phyloP scores from a whole-genome alignment of 2,797 vertebrate species.

The Mus spretus region DNA sequence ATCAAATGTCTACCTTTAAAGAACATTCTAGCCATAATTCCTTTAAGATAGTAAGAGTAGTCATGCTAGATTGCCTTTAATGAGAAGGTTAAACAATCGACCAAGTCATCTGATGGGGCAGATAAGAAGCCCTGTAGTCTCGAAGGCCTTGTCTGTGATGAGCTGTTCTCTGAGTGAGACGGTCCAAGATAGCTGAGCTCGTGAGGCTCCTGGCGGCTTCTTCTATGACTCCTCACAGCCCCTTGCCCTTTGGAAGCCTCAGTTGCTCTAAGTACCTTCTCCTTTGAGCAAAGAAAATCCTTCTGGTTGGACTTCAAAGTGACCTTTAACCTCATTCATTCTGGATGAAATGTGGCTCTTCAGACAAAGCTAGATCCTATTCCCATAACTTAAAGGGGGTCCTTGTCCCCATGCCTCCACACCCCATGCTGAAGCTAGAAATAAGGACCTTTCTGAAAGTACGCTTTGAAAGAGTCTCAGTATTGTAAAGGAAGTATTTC shows the following conservation, averaged over 20 bases:
- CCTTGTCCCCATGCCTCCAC: neutral
- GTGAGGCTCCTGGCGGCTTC: neutral
- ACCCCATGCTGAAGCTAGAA: neutral
- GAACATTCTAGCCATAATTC: neutral
- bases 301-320: neutral
- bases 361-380: neutral
- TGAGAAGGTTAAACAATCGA: constrained; percentile 11
- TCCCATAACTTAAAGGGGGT: neutral
- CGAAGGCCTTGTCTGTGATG: neutral
- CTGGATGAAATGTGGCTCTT: neutral
- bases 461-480: neutral
- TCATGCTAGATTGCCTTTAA: constrained; percentile 14
- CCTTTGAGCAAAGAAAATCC: neutral
- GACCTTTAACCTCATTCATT: neutral
- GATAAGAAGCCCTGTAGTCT: neutral
- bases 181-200: neutral
- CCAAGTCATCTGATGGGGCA: neutral
- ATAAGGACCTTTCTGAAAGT: neutral
- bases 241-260: neutral
- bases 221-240: too few relatives aligned
- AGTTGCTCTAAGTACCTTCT: neutral
- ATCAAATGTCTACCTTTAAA: neutral
- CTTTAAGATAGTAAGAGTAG: neutral
- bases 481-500: neutral
- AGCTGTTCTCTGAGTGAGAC: neutral